These are phyloP conservation scores for Eucidaris tribuloides DNA, from an alignment of 35 echinoderm and acorn worm genomes.

Conservation along the genomic window DNA sequence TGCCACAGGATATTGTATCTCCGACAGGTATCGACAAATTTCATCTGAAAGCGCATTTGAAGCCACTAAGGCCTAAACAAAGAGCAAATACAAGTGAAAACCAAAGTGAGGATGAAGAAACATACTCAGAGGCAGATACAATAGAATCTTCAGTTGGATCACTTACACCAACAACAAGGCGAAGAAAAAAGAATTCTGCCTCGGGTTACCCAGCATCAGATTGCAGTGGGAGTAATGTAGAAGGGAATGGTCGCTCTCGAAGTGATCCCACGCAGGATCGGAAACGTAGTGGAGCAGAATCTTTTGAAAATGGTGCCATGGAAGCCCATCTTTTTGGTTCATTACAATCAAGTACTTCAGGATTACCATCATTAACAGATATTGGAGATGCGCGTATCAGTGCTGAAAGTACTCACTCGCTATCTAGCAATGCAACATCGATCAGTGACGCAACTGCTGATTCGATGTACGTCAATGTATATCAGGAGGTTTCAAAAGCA, in stretches of 20 bases:
- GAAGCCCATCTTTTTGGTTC: constrained; percentile 50
- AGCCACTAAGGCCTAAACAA: constrained; percentile 36
- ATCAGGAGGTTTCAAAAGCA: constrained; percentile 35
- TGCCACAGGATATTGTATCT: constrained; percentile 7
- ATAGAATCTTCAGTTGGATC: constrained; percentile 21
- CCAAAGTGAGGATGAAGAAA: constrained; percentile 23
- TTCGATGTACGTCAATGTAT: constrained; percentile 44
- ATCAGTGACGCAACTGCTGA: constrained; percentile 61
- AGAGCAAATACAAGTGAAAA: constrained; percentile 4
- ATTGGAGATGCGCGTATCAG: constrained; percentile 28
- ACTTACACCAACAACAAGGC: not conserved
- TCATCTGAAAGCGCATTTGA: constrained; percentile 53
- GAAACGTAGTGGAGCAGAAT: constrained; percentile 8
- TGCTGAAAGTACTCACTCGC: constrained; percentile 42
- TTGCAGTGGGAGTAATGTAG: constrained; percentile 10
- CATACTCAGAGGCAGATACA: not conserved
- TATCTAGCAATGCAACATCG: constrained; percentile 49
- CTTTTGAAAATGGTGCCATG: constrained; percentile 15
- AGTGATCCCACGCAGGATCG: constrained; percentile 67
- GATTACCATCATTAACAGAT: not conserved
- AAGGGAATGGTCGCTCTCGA: constrained; percentile 53
- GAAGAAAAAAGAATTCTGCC: constrained; percentile 41
- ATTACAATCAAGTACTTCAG: not conserved
- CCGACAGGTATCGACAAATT: constrained; percentile 45
- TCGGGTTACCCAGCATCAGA: constrained; percentile 19